Evolutionary conservation across 2,113 vertebrate species (phyloP).

Genomic region (Procavia capensis): DNA sequence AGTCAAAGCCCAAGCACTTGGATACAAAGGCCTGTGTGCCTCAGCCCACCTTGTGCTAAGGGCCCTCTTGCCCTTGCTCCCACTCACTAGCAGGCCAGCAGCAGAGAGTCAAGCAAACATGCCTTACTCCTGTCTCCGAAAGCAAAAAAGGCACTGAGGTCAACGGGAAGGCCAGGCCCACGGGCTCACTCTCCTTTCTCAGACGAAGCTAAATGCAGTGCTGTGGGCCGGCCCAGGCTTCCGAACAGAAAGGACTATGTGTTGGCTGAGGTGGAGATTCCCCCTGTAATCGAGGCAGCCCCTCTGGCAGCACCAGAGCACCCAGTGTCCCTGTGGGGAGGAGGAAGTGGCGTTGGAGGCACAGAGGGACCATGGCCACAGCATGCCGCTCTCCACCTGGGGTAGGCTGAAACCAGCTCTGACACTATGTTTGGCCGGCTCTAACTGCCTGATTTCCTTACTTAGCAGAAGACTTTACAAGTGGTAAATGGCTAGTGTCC

Average conservation of each 20-base stretch:
- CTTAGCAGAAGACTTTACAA: conserved; percentile 29
- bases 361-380: not conserved
- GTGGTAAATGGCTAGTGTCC: conserved; percentile 32
- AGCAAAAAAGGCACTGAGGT: conserved; percentile 87
- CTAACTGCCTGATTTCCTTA: not conserved
- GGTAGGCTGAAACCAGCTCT: not conserved
- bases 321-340: not conserved
- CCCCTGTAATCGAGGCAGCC: not conserved
- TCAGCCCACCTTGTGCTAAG: fast-evolving
- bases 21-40: not conserved
- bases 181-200: not conserved
- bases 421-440: not conserved
- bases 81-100: not conserved
- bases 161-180: conserved; percentile 37
- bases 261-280: not conserved
- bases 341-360: not conserved
- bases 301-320: not conserved
- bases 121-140: not conserved
- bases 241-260: not conserved
- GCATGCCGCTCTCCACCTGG: not conserved
- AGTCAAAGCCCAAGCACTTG: not conserved
- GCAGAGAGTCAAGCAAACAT: not conserved
- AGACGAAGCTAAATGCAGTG: not conserved
- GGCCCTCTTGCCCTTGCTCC: not conserved
- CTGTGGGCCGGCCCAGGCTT: fast-evolving